Evolutionary conservation across 2,113 vertebrate genomes (phyloP).

Genomic region (Silurus glanis): DNA sequence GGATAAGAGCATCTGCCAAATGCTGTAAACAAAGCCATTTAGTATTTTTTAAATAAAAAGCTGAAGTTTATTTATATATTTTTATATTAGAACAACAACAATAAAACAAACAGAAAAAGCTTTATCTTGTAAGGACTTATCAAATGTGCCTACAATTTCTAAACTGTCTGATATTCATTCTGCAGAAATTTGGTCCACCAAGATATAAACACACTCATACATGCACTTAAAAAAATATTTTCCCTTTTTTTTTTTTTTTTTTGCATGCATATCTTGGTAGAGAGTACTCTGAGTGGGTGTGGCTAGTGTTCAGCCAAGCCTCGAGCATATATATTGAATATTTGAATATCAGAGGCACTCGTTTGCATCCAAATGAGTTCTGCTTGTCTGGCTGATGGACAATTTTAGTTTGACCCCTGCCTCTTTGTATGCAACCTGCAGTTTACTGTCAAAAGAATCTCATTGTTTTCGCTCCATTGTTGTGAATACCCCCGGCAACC

Average conservation of each 20-base stretch:
- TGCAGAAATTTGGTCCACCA: too few relatives aligned
- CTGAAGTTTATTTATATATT: too few relatives aligned
- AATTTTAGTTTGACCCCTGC: constrained; percentile 93
- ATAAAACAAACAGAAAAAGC: too few relatives aligned
- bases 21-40: background rate
- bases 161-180: background rate
- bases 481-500: constrained; percentile 43
- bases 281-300: constrained; percentile 70
- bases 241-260: constrained; percentile 30
- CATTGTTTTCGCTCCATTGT: constrained; percentile 53
- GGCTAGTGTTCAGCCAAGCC: constrained; percentile 91
- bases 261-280: constrained; percentile 31
- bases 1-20: too few relatives aligned
- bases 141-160: background rate
- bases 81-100: too few relatives aligned
- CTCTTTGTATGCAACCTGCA: constrained; percentile 96
- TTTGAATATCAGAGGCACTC: constrained; percentile 93
- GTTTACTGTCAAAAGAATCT: constrained; percentile 65
- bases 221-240: background rate
- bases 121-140: background rate
- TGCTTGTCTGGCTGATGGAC: constrained; percentile 99
- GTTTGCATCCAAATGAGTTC: constrained; percentile 99
- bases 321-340: constrained; percentile 97
- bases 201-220: background rate
- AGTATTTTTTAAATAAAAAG: background rate